Evolutionary conservation across 2,113 vertebrate genomes (phyloP).

Genomic region (Alligator sinensis): DNA sequence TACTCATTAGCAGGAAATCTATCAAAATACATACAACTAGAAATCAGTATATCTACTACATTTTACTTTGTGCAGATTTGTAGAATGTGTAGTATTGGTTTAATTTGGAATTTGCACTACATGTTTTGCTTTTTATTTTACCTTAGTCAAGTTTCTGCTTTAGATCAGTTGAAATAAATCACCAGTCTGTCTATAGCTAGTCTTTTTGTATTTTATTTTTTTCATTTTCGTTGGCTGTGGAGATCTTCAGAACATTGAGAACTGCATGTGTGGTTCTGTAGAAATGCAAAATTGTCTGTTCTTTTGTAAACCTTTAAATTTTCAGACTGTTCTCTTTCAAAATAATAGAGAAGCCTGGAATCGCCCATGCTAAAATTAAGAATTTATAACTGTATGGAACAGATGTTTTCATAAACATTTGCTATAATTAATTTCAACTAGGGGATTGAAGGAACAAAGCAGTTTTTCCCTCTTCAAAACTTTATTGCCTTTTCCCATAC

Average conservation of each 20-base stretch:
- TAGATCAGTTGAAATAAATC: not conserved
- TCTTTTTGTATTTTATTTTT: not conserved
- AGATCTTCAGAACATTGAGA: conserved; percentile 47
- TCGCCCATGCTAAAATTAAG: conserved; percentile 82
- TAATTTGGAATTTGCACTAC: not conserved
- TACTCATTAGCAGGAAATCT: not conserved
- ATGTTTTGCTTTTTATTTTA: not conserved
- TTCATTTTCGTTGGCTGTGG: not conserved
- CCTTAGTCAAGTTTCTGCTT: not conserved
- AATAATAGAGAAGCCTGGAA: conserved; percentile 77
- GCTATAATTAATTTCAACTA: conserved; percentile 87
- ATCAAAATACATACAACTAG: not conserved
- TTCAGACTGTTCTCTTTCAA: conserved; percentile 66
- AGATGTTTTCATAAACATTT: conserved; percentile 91
- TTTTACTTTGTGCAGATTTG: conserved; percentile 3
- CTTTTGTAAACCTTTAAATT: conserved; percentile 73
- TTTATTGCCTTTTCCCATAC: conserved; percentile 80
- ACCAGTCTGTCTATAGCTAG: not conserved
- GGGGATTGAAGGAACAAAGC: conserved; percentile 84
- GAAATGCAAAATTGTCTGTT: conserved; percentile 63
- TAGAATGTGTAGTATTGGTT: not conserved
- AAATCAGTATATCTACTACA: not conserved
- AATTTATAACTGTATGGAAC: conserved; percentile 85
- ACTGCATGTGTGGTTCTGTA: conserved; percentile 50
- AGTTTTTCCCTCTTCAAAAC: conserved; percentile 83